Evolutionary conservation across 2,797 vertebrate genomes (phyloP).

Genomic region (Chloroceryle amazona): DNA sequence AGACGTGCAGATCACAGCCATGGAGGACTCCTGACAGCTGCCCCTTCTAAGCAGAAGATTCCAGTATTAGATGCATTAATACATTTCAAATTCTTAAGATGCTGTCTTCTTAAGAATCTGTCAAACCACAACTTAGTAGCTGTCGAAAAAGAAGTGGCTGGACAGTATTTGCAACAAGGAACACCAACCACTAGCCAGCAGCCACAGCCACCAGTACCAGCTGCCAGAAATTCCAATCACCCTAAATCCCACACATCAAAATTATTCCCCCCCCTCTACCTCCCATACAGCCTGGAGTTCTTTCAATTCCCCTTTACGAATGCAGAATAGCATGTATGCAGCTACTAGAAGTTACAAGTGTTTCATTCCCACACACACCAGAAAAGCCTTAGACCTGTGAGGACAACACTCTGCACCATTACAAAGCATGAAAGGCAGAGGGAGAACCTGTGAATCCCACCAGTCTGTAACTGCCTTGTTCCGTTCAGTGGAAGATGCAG

Average conservation of each 20-base stretch:
- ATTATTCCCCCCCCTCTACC: background rate
- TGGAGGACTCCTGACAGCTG: background rate
- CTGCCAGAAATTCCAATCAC: background rate
- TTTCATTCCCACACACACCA: background rate
- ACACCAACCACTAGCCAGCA: background rate
- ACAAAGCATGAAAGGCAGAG: background rate
- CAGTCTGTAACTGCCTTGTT: background rate
- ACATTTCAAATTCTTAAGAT: constrained; percentile 40
- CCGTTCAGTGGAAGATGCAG: background rate
- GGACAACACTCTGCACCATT: background rate
- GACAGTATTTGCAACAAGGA: background rate
- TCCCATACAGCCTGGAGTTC: background rate
- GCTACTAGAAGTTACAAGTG: background rate
- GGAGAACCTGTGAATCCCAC: background rate
- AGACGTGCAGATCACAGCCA: constrained; percentile 51
- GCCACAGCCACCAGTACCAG: background rate
- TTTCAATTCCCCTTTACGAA: background rate
- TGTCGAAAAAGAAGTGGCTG: background rate
- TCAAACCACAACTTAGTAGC: background rate
- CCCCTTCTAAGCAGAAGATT: constrained; percentile 31
- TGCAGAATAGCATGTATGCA: background rate
- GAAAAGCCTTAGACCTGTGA: background rate
- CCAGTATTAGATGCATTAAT: background rate
- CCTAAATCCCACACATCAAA: background rate
- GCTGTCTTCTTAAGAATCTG: constrained; percentile 23